Base-by-base conservation (phyloP, 1,140 invertebrate genomes). In the Caenorhabditis latens region DNA sequence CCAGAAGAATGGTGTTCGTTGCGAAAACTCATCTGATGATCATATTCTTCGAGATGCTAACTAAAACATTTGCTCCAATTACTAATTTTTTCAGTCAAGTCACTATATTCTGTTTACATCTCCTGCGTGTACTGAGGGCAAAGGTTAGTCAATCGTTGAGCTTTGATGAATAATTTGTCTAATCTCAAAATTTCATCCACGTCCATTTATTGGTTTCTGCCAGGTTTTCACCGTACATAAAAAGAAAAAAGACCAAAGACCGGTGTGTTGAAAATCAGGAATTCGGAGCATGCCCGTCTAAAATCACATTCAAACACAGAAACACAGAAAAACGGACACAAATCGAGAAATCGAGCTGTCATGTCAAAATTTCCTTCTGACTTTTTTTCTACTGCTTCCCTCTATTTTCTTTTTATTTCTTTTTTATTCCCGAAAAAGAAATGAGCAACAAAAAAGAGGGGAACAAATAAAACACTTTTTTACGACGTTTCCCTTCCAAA, bases 21-120 rank as follows among this genome's bases (percentile, higher is more conserved):
- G 71, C 21, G 3, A 79, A 79, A 50, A 50, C 19, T 46, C 71
- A 79, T 24, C n/a, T 79, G 11, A 79, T 79, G 43, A 50, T 53
- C 46, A 79, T 79, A 8, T 14, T 79, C 13, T 79, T 46, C 46
- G 71, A 79, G 16, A 50, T 50, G 71, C 71, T 79, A 5, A 11
- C 40, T 14, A 48, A 79, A 13, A 79, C 43, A 9, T 79, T 48
- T 24, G 46, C 71, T 9, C 46, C 71, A 13, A 79, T 79, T n/a
- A 79, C 71, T 4, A 79, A 79, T 14, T 53, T 79, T 40, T 79
- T 48, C 46, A 48, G 40, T 53, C 71, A 79, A 50, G 3, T 50
- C 32, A 79, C 71, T 50, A 48, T 79, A 79, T 79, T 79, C 71
- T 79, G 71, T 79, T 24, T 79, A 21, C 71, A 79, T 4, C 71